A percentile compares a stretch with the other conserved stretches of the same genome.
phyloP scores from a whole-genome alignment of 1,140 invertebrate species.

The Temnothorax curvispinosus region DNA sequence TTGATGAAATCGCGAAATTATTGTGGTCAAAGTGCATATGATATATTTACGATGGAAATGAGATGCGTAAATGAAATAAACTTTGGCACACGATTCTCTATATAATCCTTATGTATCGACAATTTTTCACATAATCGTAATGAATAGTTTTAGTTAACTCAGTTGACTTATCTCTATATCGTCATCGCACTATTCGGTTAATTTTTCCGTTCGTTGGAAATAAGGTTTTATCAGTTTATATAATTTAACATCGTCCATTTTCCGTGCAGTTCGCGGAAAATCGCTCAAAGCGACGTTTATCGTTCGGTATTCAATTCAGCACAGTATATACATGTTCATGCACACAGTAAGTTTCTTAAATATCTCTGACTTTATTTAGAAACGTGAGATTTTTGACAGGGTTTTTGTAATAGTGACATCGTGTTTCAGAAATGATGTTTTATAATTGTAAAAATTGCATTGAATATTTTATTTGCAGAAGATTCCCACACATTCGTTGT shows the following conservation, averaged over 20 bases:
- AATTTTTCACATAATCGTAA: slow-evolving; percentile 25
- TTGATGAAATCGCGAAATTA: not conserved
- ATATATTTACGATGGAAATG: not conserved
- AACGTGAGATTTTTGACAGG: not conserved
- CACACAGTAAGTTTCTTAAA: not conserved
- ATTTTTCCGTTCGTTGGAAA: not conserved
- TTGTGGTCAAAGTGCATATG: not conserved
- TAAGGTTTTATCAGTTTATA: slow-evolving; percentile 15
- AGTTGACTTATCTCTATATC: not conserved
- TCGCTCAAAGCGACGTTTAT: slow-evolving; percentile 12
- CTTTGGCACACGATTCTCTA: not conserved
- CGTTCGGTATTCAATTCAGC: not conserved
- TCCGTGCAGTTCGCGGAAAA: not conserved
- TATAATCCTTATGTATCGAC: not conserved
- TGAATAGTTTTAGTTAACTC: slow-evolving; percentile 3
- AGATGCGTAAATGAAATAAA: not conserved
- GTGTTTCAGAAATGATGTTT: not conserved
- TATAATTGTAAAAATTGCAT: not conserved
- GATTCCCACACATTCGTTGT: too few relatives aligned
- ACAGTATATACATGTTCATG: too few relatives aligned
- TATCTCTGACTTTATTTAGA: not conserved
- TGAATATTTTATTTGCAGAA: not conserved
- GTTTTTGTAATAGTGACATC: not conserved
- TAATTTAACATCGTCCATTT: slow-evolving; percentile 34
- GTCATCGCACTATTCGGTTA: slow-evolving; percentile 3